A percentile compares a stretch with the other conserved stretches of the same genome.
These are phyloP conservation scores for Perdita meconis DNA, from an alignment of 2,888 invertebrate genomes.

Conservation along the genomic window DNA sequence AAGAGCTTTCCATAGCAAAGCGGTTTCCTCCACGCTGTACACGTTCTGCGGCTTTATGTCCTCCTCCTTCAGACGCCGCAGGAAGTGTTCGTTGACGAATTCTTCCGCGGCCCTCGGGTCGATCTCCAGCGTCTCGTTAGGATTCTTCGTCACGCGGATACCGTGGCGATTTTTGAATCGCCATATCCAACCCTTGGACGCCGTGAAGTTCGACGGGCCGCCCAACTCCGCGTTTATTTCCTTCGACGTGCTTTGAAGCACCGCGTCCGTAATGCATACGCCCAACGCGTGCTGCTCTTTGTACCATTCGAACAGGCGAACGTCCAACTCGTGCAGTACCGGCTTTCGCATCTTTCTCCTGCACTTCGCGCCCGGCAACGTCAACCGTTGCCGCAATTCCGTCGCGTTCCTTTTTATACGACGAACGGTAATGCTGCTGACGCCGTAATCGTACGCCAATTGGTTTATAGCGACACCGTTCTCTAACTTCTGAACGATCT, in stretches of 20 bases:
- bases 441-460: not conserved
- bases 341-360: slow-evolving; percentile 2
- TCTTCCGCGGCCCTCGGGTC: not conserved
- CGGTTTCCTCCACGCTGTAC: not conserved
- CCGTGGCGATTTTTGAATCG: not conserved
- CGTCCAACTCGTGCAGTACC: not conserved
- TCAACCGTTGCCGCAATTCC: not conserved
- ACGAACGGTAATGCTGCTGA: not conserved
- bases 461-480: not conserved
- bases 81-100: not conserved
- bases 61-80: not conserved
- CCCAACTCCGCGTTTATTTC: not conserved
- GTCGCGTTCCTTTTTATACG: not conserved
- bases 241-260: not conserved
- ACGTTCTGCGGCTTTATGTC: not conserved
- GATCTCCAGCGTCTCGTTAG: not conserved
- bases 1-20: not conserved
- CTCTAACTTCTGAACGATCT: slow-evolving; percentile 1
- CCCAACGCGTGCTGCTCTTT: not conserved
- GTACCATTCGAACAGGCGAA: not conserved
- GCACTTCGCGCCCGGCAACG: not conserved
- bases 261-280: not conserved
- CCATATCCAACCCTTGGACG: slow-evolving; percentile 4
- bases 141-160: not conserved
- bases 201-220: not conserved